phyloP scores from a whole-genome alignment of 2,113 vertebrate genomes.

The Eublepharis macularius region DNA sequence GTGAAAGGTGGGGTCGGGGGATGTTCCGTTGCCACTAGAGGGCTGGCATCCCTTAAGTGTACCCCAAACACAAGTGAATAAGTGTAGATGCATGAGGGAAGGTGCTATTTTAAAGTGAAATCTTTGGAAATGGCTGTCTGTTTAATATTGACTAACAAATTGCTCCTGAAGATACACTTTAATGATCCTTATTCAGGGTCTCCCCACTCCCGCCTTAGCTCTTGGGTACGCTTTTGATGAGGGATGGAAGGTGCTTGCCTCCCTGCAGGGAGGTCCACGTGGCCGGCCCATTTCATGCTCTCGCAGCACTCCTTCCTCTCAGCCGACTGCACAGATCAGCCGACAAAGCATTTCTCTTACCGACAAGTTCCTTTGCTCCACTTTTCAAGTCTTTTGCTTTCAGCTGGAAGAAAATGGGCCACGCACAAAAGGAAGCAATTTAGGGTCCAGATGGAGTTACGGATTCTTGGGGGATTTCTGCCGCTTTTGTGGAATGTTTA shows the following conservation, averaged over 20 bases:
- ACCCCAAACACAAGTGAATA: background rate
- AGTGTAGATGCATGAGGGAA: background rate
- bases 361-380: background rate
- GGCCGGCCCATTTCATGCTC: background rate
- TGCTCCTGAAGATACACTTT: background rate
- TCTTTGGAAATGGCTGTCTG: background rate
- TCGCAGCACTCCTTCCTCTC: background rate
- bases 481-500: constrained; percentile 28
- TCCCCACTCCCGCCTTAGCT: background rate
- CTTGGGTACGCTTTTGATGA: background rate
- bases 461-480: constrained; percentile 26
- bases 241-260: background rate
- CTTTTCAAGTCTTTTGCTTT: constrained; percentile 7
- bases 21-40: too few species aligned
- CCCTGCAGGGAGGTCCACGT: background rate
- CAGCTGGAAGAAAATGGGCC: background rate
- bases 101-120: background rate
- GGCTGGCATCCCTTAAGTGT: too few species aligned
- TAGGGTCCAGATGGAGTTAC: background rate
- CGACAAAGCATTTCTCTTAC: background rate
- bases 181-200: background rate
- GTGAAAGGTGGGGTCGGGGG: too few species aligned
- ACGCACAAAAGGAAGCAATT: background rate
- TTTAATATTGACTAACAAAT: background rate
- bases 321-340: background rate